Evolutionary conservation across 2,113 vertebrate species (phyloP), one percentile per base, ranked within the genome.

Genomic region (Verasper variegatus): DNA sequence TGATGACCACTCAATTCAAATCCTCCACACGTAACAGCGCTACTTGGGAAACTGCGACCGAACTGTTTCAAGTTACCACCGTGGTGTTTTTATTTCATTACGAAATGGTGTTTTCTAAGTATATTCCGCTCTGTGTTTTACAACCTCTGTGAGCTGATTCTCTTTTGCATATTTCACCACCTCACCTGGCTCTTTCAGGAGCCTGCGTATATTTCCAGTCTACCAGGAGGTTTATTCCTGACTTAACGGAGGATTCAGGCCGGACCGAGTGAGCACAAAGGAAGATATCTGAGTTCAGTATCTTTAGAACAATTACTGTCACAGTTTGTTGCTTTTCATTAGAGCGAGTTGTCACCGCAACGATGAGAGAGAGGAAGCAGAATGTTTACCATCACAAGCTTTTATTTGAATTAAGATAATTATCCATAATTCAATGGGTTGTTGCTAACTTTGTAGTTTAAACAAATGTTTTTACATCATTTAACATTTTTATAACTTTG

Each of bases 141-240:
- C 66, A 72, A 24, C 31, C 58, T 51, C 84, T 55, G 37, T 49
- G 71, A 82, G 79, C 66, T 35, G 52, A 40, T 82, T 79, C 49
- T 60, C 0, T 10, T 74, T 68, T 63, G 24, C 7, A 18, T 51
- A 49, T 58, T 69, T 27, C 68, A 42, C 61, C 17, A 1, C 31
- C 42, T 52, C 13, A 47, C 35, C 54, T 42, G 54, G 73, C 69
- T 76, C 73, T 75, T 72, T 76, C 37, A 21, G 55, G 65, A 62
- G 37, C 64, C n/a, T 45, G 68, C 68, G 76, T 61, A 69, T 35
- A 65, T 80, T 37, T 57, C 37, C 1, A 1, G 26, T 69, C 68
- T 42, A 51, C 58, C 27, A 42, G 40, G 40, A 42, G 40, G 11
- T 55, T 58, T 58, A 15, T 58, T 26, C 17, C 14, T 20, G 17